Base-by-base conservation (phyloP, 2,113 vertebrate genomes). In the Sinocyclocheilus anophthalmus region DNA sequence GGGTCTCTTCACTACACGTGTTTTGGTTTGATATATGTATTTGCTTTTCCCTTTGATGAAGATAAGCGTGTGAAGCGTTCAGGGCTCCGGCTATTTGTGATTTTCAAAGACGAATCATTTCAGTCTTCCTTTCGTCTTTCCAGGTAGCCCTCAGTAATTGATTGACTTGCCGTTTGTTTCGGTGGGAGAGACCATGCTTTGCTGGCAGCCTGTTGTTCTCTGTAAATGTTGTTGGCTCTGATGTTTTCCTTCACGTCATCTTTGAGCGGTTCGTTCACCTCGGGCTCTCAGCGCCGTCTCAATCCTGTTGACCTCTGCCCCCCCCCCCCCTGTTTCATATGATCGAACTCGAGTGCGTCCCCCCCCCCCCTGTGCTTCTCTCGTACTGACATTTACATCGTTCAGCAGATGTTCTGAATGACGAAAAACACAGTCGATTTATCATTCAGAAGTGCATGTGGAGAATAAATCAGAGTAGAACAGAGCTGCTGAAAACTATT, bases 11-110 rank as follows among this genome's bases (percentile, higher is more conserved):
- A 69, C 70, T 42, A 42, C 20, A 73, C 20, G 37, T 73, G 70
- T 73, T 42, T 9, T n/a, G 70, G 70, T 42, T 39, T 73, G 18
- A 73, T 73, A 73, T 73, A 5, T 73, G 69, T 12, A 73, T 73
- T 73, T 37, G 30, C 14, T 3, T 14, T 14, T 67, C 67, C 33
- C 33, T 70, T 39, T 70, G 67, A 70, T 39, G 67, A 39, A 69
- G 65, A 69, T 30, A 69, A 42, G 69, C 18, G 3, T 72, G 69
- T 37, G 33, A 18, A 30, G 26, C 7, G 6, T 37, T 70, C 30
- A 20, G 63, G 12, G 67, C 63, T 67, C 12, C 0, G 63, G 63
- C 67, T 70, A 37, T 70, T 37, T 18, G 37, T 72, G 69, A 2
- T 42, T 42, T 37, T 42, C 69, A 72, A 5, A 72, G 69, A 72